A percentile compares a stretch with the other conserved stretches of the same genome.
These are phyloP conservation scores for Pteropus rufus DNA, from an alignment of 2,797 vertebrate species.

Conservation along the genomic window DNA sequence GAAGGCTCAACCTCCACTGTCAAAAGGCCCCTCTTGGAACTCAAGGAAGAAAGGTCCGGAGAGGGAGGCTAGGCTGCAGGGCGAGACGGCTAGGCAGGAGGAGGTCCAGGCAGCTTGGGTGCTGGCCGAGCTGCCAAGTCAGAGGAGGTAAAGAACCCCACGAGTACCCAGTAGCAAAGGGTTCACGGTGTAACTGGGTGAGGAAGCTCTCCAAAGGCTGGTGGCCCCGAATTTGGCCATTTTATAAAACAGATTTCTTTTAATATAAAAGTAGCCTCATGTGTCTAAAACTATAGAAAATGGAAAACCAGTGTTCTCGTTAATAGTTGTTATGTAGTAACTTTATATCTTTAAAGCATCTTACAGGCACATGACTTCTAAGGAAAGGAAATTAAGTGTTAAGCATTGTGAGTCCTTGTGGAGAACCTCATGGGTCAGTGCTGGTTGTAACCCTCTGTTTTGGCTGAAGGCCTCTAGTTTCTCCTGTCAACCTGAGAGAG, in stretches of 20 bases:
- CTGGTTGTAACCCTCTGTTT: background rate
- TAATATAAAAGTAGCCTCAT: background rate
- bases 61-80: background rate
- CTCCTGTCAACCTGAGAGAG: background rate
- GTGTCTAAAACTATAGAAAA: background rate
- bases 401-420: background rate
- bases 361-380: background rate
- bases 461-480: background rate
- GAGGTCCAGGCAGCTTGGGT: background rate
- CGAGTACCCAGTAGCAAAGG: too few species aligned
- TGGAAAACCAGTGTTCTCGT: background rate
- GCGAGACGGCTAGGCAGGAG: background rate
- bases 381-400: background rate
- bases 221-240: background rate
- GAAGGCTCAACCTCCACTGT: background rate
- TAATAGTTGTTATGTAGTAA: background rate
- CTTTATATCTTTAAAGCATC: background rate
- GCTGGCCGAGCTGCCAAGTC: background rate
- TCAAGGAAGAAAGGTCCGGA: background rate
- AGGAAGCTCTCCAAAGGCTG: background rate
- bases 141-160: background rate
- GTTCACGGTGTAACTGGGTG: accelerated
- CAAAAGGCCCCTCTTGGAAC: background rate
- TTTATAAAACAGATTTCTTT: background rate
- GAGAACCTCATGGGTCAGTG: background rate